Base-by-base conservation (phyloP, 2,113 vertebrate species). In the Plotosus lineatus region DNA sequence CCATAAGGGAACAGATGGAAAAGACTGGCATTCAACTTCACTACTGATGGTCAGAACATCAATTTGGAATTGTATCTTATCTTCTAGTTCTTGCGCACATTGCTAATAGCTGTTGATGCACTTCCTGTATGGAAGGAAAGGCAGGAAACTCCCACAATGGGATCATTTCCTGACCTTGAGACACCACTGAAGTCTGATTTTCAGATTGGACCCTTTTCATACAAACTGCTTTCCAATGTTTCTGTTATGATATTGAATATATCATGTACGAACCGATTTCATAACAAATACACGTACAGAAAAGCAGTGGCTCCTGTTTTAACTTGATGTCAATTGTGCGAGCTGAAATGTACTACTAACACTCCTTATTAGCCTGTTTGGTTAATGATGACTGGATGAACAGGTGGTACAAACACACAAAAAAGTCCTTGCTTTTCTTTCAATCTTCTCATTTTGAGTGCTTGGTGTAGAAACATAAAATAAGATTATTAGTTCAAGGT, bases 121-220 rank as follows among this genome's bases (percentile, higher is more conserved):
- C 38, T 82, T 84, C 85, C 80, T 81, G 75, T 77, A 71, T 33
- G 55, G 23, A 61, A 73, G 36, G 38, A 76, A 80, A 72, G 50
- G 77, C 87, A 83, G 87, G 85, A 88, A 83, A 46, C 71, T 26
- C 78, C 55, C 66, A 86, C 81, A 88, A 88, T 86, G 83, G 60
- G 36, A 76, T 60, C 76, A 19, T 73, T 86, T 88, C 85, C 81
- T 75, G 75, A 15, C 53, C 31, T 11, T 60, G 74, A 6, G 9
- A 3, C 7, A 31, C 3, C 33, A 36, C 48, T 26, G 48, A 17
- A 40, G 36, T 48, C 31, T 17, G 38, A 60, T 38, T 73, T 40
- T 14, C 9, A 42, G 17, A 58, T 75, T n/a, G 44, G 38, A 58
- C 53, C 50, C n/a, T 15, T 55, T 75, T 75, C 48, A 73, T 2